Base-by-base conservation (phyloP, 2,888 invertebrate genomes). In the Dyspetes luteomarginatus region DNA sequence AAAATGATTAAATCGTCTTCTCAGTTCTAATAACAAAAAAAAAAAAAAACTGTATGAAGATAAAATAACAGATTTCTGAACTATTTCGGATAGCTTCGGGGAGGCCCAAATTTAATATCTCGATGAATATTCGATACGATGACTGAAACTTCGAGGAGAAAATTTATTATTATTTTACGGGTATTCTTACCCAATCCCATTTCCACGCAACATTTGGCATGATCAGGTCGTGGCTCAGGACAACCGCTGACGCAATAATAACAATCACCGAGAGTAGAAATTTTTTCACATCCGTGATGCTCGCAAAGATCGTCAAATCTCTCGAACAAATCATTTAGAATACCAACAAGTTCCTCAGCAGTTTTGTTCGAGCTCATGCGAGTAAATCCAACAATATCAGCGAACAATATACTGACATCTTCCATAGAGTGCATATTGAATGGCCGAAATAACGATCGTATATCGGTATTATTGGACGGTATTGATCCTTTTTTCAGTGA, bases 401-500 rank as follows among this genome's bases (percentile, higher is more conserved):
- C 99, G 91, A 99, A 99, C 58, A 99, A 93, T 88, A 99, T 99
- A 92, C 98, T 98, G 55, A 99, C 98, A 91, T 98, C 96, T 85
- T 97, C 97, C 98, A 98, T 98, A 74, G 96, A 96, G 91, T 97
- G 97, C 98, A 99, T 99, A 89, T 98, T 98, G 92, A 99, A 99
- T 4, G 98, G 98, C 48, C 99, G 94, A 92, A 99, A 99, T 65
- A 97, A 93, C 0, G 97, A 96, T 86, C 96, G 95, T 24, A 97
- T 95, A 89, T 97, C 95, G 41, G 95, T 94, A 67, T 92, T 87
- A 76, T 92, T 91, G 12, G 92, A 91, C 2, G 91, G 91, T 81
- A 92, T 91, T 7, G 91, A 91, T 7, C 92, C 91, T 73, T 92
- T 92, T 43, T 92, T 92, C 45, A 92, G 65, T 12, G 92, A 92